Base-by-base conservation (phyloP, 1,140 invertebrate species). In the Bombus terrestris region DNA sequence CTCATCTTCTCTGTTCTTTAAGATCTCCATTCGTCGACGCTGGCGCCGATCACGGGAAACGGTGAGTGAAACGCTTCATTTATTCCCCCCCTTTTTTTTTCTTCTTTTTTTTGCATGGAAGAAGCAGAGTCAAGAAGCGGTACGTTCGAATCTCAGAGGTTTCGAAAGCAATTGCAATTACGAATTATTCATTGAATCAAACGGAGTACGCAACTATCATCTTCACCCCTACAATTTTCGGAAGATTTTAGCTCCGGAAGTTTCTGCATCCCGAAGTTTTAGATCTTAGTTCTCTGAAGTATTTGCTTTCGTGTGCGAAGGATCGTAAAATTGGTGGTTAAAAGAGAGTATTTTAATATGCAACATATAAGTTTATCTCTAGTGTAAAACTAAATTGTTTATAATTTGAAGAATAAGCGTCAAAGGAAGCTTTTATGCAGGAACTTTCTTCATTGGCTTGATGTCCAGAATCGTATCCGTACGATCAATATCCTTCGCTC, bases 11-110 rank as follows among this genome's bases (percentile, higher is more conserved):
- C 37, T 66, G n/a, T 66, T 66, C 10, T 87, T 73, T 32, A 89
- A 94, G 93, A 92, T 87, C 76, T 81, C n/a, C 92, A 93, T 80
- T 90, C 91, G 37, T 93, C 92, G 76, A 94, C 93, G 25, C 91
- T 91, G 79, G 91, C 93, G 53, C 91, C 91, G 37, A 82, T 92
- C 37, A 91, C 86, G 76, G 91, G 83, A 86, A 94, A 93, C 80
- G 93, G 93, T 94, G 84, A 93, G 93, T 93, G 57, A 12, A 37
- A 77, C 53, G 28, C 47, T 79, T 64, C 35, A 1, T 3, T 57
- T 59, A 59, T 59, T 28, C 28, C 57, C 28, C 28, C 28, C n/a
- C 13, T 10, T n/a, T n/a, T n/a, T 1, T 1, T 28, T 62, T 62
- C 12, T 62, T 12, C 9, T 28, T 12, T 5, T 3, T 25, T n/a